Base-by-base conservation (phyloP, 2,888 invertebrate genomes). In the Pomacea canaliculata region DNA sequence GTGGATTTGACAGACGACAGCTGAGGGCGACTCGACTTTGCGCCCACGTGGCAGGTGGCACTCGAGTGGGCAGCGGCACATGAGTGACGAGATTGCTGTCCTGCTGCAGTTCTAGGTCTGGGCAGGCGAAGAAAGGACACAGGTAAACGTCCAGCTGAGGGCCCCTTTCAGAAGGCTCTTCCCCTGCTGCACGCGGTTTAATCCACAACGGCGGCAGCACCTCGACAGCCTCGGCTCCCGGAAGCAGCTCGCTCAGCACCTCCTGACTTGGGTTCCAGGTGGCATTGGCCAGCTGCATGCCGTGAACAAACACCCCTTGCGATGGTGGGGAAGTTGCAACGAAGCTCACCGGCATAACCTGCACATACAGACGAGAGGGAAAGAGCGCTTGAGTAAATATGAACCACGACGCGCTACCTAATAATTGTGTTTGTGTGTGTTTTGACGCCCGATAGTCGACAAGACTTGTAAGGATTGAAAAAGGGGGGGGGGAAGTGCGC, bases 201-300 rank as follows among this genome's bases (percentile, higher is more conserved):
- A 88, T 77, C 87, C 88, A 89, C 65, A 89, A 76, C 9, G 84
- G 73, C 13, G 89, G 88, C 80, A 89, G 82, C 12, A 79, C 79
- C 70, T 85, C 83, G 13, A 71, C 46, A 9, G 73, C 77, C 10
- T 72, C 69, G 27, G 80, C 78, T 73, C 86, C 85, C 0, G 84
- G 77, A 37, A 80, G 78, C 18, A 80, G 80, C 65, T 83, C 83
- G 76, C 82, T 84, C 19, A 89, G 79, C 27, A 83, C 80, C 0
- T 81, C 80, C 27, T 82, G 71, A 5, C 82, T 82, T 10, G 79
- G 80, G 78, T 89, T 88, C 89, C 89, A 89, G 48, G 84, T 79
- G 68, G 89, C 89, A 81, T 89, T 87, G 80, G 87, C 83, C 16
- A 89, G 83, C 46, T 79, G 78, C 48, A 89, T 80, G 12, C 86